phyloP scores from a whole-genome alignment of 2,888 invertebrate species.

The Dryococelus australis region DNA sequence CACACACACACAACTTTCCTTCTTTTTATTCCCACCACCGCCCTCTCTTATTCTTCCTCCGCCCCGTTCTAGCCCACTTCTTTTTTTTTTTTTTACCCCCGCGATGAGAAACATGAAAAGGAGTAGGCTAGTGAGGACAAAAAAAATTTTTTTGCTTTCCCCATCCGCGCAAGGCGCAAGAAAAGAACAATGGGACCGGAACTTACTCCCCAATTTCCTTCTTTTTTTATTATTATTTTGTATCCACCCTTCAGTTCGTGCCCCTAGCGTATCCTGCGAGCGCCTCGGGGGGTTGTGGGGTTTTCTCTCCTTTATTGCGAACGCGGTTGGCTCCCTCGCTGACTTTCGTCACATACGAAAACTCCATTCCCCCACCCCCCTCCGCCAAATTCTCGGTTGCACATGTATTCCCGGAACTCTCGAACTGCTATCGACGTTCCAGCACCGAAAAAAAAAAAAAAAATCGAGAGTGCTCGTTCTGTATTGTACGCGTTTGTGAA shows the following conservation, averaged over 20 bases:
- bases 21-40: background rate
- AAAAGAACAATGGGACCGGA: slow-evolving; percentile 24
- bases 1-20: slow-evolving; percentile 19
- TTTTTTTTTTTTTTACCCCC: background rate
- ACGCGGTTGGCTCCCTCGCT: background rate
- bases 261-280: background rate
- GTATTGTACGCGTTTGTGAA: no score
- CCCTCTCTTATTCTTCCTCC: slow-evolving; percentile 18
- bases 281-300: background rate
- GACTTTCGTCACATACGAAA: background rate
- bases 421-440: background rate
- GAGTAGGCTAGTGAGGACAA: slow-evolving; percentile 13
- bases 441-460: background rate
- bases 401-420: background rate
- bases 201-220: slow-evolving; percentile 16
- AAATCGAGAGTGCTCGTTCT: no score
- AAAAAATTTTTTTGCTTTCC: slow-evolving; percentile 20
- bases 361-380: background rate
- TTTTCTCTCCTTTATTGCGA: background rate
- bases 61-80: background rate
- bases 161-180: background rate
- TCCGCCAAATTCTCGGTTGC: background rate
- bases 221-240: slow-evolving; percentile 24
- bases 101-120: slow-evolving; percentile 24
- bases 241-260: slow-evolving; percentile 18